phyloP scores from a whole-genome alignment of 1,140 invertebrate species.

The Apis mellifera region DNA sequence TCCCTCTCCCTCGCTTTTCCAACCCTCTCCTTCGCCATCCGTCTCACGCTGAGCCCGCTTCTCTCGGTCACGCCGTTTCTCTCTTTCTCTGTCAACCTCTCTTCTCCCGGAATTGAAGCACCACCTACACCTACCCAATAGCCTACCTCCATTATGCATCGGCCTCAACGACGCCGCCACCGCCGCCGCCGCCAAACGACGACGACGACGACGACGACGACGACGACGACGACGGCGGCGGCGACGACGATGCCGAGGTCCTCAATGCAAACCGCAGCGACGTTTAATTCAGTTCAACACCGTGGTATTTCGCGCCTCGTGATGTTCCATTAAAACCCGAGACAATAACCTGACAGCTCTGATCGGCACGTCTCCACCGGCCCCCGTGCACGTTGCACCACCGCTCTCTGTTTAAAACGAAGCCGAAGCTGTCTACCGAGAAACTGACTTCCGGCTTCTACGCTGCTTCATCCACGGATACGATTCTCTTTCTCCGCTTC shows the following conservation, averaged over 20 bases:
- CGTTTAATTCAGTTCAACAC: constrained; percentile 73
- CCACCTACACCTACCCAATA: constrained; percentile 55
- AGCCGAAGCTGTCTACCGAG: constrained; percentile 61
- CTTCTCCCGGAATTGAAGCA: constrained; percentile 63
- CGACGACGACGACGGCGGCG: constrained; percentile 28
- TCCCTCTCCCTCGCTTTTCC: neutral
- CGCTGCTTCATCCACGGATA: constrained; percentile 46
- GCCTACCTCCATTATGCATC: constrained; percentile 66
- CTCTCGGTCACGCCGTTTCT: neutral
- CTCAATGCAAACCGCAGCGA: constrained; percentile 61
- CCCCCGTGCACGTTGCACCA: constrained; percentile 26
- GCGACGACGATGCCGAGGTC: constrained; percentile 34
- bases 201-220: neutral
- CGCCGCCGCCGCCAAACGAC: constrained; percentile 23
- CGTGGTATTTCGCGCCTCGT: constrained; percentile 71
- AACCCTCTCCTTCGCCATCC: constrained; percentile 2
- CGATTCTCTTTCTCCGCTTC: constrained; percentile 10
- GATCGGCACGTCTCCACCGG: constrained; percentile 68
- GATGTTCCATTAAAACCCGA: constrained; percentile 80
- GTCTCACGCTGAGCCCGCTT: neutral
- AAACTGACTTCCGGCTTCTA: constrained; percentile 64
- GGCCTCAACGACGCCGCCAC: constrained; percentile 57
- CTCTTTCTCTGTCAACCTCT: constrained; percentile 28
- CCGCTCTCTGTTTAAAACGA: constrained; percentile 47
- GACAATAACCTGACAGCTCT: constrained; percentile 80